Evolutionary conservation across 2,797 vertebrate genomes (phyloP).

Genomic region (Sebastes variabilis): DNA sequence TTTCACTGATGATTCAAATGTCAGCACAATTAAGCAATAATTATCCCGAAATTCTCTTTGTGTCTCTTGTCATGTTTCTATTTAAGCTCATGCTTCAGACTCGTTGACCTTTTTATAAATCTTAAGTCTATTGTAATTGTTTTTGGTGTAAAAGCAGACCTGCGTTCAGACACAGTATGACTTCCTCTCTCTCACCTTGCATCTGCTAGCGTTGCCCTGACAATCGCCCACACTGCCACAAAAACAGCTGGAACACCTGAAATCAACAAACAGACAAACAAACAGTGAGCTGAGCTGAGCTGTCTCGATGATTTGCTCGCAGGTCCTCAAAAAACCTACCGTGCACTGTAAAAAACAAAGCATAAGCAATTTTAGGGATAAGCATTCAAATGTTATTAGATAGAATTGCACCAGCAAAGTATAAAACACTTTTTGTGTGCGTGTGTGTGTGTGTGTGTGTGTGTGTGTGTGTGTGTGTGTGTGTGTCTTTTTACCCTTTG

Average conservation of each 20-base stretch:
- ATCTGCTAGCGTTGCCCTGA: conserved; percentile 85
- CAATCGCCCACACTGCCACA: conserved; percentile 87
- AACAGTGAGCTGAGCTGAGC: not conserved
- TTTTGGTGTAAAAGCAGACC: not conserved
- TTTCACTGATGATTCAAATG: conserved; percentile 38
- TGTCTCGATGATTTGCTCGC: not conserved
- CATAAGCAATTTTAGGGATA: too few species aligned
- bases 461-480: too few species aligned
- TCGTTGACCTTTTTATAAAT: not conserved
- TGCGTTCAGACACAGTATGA: not conserved
- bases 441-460: too few species aligned
- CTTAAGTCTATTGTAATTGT: not conserved
- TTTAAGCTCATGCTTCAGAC: not conserved
- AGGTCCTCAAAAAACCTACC: not conserved
- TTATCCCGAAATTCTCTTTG: not conserved
- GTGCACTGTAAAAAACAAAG: not conserved
- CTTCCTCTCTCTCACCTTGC: conserved; percentile 81
- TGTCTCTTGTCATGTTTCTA: not conserved
- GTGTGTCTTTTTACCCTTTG: too few species aligned
- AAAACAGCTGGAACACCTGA: conserved; percentile 90
- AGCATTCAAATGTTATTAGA: too few species aligned
- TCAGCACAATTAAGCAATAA: conserved; percentile 22
- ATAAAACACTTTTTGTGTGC: too few species aligned
- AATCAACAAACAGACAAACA: conserved; percentile 45
- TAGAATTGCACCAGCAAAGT: too few species aligned